Evolutionary conservation across 2,797 vertebrate genomes (phyloP).

Genomic region (Sebastes umbrosus): DNA sequence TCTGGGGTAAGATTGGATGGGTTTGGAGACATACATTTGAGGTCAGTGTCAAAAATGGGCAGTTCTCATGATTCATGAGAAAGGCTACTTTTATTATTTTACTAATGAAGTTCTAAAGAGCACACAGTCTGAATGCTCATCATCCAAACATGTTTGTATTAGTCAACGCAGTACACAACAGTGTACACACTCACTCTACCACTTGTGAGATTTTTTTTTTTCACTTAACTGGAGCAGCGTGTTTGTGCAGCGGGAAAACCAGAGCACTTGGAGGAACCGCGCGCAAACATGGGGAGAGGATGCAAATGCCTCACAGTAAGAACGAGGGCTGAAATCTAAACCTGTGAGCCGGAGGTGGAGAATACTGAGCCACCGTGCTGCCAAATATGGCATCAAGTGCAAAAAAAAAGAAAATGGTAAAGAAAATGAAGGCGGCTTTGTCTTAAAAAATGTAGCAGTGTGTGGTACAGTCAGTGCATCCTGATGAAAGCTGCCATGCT

Average conservation of each 20-base stretch:
- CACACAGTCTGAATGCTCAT: neutral
- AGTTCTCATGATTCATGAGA: slow-evolving; percentile 41
- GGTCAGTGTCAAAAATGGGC: slow-evolving; percentile 38
- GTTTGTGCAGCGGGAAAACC: slow-evolving; percentile 19
- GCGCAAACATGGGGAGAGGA: slow-evolving; percentile 12
- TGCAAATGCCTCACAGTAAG: slow-evolving; percentile 36
- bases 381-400: slow-evolving; percentile 25
- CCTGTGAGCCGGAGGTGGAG: slow-evolving; percentile 19
- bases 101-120: slow-evolving; percentile 5
- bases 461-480: neutral
- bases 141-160: neutral
- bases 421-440: slow-evolving; percentile 9
- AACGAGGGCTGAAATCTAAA: slow-evolving; percentile 41
- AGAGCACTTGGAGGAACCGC: slow-evolving; percentile 9
- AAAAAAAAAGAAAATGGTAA: slow-evolving; percentile 1
- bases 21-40: slow-evolving; percentile 28
- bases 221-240: neutral
- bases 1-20: slow-evolving; percentile 37
- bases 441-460: slow-evolving; percentile 1
- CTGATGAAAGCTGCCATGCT: slow-evolving; percentile 1
- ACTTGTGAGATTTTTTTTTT: slow-evolving; percentile 2
- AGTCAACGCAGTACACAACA: neutral
- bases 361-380: slow-evolving; percentile 2
- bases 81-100: slow-evolving; percentile 16
- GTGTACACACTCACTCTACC: neutral